Conservation (phyloP, 2,113 vertebrate genomes). For the Corydoras sp. region DNA sequence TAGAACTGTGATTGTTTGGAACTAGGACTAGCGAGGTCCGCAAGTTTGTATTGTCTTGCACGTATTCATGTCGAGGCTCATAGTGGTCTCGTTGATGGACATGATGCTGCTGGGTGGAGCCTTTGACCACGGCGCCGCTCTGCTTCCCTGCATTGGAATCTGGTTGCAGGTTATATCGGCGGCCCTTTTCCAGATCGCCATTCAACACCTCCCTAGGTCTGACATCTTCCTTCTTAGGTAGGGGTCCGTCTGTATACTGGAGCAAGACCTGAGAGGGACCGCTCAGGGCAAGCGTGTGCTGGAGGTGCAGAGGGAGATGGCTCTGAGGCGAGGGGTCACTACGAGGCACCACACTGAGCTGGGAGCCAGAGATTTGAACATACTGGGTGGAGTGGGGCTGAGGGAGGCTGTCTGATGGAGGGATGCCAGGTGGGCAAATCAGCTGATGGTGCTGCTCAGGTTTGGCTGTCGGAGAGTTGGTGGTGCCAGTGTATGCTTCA, state of each 20-base stretch:
- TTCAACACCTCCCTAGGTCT: constrained; percentile 84
- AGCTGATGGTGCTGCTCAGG: constrained; percentile 70
- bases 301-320: constrained; percentile 75
- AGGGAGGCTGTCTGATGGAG: constrained; percentile 68
- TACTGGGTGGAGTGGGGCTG: constrained; percentile 75
- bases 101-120: constrained; percentile 60
- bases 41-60: constrained; percentile 73
- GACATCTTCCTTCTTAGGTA: constrained; percentile 73
- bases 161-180: constrained; percentile 62
- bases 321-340: constrained; percentile 73
- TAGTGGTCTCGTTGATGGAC: constrained; percentile 67
- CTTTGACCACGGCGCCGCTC: constrained; percentile 61
- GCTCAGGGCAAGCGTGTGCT: constrained; percentile 77
- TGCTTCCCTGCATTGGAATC: constrained; percentile 54
- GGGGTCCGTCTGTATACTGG: constrained; percentile 77
- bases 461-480: constrained; percentile 71
- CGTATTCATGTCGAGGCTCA: constrained; percentile 83
- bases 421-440: constrained; percentile 73
- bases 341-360: constrained; percentile 67
- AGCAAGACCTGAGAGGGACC: constrained; percentile 81
- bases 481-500: constrained; percentile 76
- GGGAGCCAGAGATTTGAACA: constrained; percentile 74
- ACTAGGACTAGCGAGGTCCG: constrained; percentile 88
- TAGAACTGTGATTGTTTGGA: constrained; percentile 79
- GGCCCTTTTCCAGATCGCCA: constrained; percentile 81